A percentile compares a stretch with the other conserved stretches of the same genome.
phyloP scores from a whole-genome alignment of 2,888 invertebrate species.

The Synergus laeviventris region DNA sequence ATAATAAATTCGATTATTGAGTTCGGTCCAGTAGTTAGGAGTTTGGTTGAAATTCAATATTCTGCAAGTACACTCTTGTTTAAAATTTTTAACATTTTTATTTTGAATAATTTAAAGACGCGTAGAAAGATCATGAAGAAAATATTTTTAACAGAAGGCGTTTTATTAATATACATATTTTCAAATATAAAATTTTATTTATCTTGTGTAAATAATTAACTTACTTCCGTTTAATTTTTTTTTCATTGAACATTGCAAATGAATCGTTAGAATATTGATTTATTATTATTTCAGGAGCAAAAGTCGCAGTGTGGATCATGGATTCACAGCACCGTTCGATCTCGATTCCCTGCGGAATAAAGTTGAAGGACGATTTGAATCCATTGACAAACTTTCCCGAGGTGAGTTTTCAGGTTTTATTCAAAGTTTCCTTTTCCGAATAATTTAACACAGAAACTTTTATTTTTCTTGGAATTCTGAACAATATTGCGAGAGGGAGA shows the following conservation, averaged over 20 bases:
- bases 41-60: not conserved
- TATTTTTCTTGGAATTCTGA: not conserved
- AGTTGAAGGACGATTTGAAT: slow-evolving; percentile 91
- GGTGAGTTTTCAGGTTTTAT: slow-evolving; percentile 67
- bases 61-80: not conserved
- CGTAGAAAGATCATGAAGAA: not conserved
- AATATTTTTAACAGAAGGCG: not conserved
- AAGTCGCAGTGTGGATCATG: slow-evolving; percentile 94
- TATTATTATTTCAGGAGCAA: slow-evolving; percentile 84
- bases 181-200: too few species aligned
- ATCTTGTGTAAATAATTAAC: too few species aligned
- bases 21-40: not conserved
- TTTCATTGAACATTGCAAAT: not conserved
- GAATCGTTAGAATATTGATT: not conserved
- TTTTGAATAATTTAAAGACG: not conserved
- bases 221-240: too few species aligned
- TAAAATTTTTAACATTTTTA: not conserved
- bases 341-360: slow-evolving; percentile 90
- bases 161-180: not conserved
- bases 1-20: slow-evolving; percentile 9
- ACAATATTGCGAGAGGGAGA: not conserved
- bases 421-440: not conserved
- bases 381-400: slow-evolving; percentile 83
- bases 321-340: slow-evolving; percentile 90
- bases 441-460: not conserved